These are phyloP conservation scores for Cotesia chilonis DNA, from an alignment of 1,140 invertebrate species.

Conservation along the genomic window DNA sequence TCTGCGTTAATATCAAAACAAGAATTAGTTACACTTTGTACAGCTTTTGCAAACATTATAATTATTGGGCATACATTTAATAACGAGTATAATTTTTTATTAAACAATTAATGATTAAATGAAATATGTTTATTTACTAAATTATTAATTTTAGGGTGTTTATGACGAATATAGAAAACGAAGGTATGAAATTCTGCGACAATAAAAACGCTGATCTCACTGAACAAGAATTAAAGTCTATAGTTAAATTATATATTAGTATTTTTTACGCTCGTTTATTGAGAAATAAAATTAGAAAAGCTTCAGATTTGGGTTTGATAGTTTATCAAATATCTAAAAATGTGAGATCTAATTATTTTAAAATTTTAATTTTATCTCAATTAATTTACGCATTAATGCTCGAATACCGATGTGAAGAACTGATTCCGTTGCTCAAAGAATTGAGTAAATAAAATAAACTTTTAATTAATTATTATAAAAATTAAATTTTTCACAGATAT, in stretches of 20 bases:
- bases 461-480: neutral
- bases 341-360: conserved; percentile 51
- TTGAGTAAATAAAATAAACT: conserved; percentile 49
- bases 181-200: conserved; percentile 59
- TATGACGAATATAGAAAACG: conserved; percentile 49
- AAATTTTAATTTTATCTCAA: conserved; percentile 58
- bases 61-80: conserved; percentile 46
- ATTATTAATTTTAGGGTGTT: conserved; percentile 34
- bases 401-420: conserved; percentile 56
- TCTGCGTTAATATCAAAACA: conserved; percentile 62
- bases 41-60: conserved; percentile 67
- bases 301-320: conserved; percentile 60
- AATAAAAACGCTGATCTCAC: conserved; percentile 57
- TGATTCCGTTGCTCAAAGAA: conserved; percentile 57
- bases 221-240: conserved; percentile 59
- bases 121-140: conserved; percentile 30
- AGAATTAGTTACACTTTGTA: conserved; percentile 66
- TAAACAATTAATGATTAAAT: conserved; percentile 7
- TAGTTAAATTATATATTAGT: conserved; percentile 61
- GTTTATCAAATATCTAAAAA: conserved; percentile 55
- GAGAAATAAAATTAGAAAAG: conserved; percentile 54
- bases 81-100: conserved; percentile 40
- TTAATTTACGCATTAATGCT: conserved; percentile 58
- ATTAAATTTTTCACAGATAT: conserved; percentile 27
- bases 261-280: conserved; percentile 64